A percentile compares a stretch with the other conserved stretches of the same genome.
Evolutionary conservation across 1,140 invertebrate species (phyloP).

Genomic region (Zaprionus inermis): DNA sequence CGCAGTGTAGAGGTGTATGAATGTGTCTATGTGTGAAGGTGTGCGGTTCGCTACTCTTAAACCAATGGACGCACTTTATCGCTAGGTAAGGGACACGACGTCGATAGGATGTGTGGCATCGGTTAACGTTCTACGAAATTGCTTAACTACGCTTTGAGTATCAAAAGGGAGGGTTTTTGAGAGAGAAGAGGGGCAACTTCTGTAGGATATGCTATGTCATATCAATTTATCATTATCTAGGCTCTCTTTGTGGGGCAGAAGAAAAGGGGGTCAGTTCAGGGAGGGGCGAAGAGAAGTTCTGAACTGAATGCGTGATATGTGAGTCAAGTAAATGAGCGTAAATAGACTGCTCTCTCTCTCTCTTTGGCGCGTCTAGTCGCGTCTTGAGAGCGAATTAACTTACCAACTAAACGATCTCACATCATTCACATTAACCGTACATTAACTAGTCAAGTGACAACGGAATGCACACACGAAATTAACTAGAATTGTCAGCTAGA

Average conservation of each 20-base stretch:
- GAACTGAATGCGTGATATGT: constrained; percentile 47
- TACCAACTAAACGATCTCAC: constrained; percentile 29
- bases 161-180: constrained; percentile 13
- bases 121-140: constrained; percentile 7
- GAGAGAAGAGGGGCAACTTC: constrained; percentile 8
- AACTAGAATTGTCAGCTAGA: constrained; percentile 24
- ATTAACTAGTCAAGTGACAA: neutral
- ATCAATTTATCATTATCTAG: constrained; percentile 32
- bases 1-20: neutral
- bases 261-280: constrained; percentile 10
- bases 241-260: neutral
- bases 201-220: constrained; percentile 45
- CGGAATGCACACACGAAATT: constrained; percentile 21
- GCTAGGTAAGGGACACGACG: constrained; percentile 6
- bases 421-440: constrained; percentile 10
- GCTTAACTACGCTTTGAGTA: constrained; percentile 26
- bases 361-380: no score
- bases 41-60: constrained; percentile 5
- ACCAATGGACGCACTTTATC: constrained; percentile 20
- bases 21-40: neutral
- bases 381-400: constrained; percentile 22
- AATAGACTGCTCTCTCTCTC: neutral
- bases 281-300: constrained; percentile 5
- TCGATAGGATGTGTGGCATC: constrained; percentile 16
- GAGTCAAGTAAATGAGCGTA: constrained; percentile 24